Evolutionary conservation across 2,888 invertebrate genomes (phyloP).

Genomic region (Drosophila anceps): DNA sequence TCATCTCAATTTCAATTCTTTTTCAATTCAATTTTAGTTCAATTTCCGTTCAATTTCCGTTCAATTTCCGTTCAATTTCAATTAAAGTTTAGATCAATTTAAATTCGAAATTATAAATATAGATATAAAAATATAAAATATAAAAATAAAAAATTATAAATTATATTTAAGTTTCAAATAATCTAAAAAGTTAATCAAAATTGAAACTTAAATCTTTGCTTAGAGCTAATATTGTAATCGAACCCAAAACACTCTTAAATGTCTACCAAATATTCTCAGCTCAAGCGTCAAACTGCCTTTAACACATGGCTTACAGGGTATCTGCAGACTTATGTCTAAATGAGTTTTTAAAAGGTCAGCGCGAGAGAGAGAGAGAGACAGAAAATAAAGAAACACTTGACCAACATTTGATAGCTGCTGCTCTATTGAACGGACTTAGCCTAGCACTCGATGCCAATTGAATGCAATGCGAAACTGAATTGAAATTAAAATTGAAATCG

Average conservation of each 20-base stretch:
- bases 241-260: neutral
- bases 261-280: no score
- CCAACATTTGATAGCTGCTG: constrained; percentile 46
- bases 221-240: neutral
- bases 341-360: constrained; percentile 40
- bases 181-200: neutral
- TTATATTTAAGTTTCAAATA: no score
- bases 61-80: no score
- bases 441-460: constrained; percentile 18
- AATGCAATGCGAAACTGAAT: constrained; percentile 11
- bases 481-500: neutral
- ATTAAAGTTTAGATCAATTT: no score
- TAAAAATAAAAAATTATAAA: no score
- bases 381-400: constrained; percentile 36
- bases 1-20: no score
- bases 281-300: neutral
- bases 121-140: no score
- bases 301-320: constrained; percentile 25
- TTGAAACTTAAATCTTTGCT: neutral
- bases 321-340: constrained; percentile 7
- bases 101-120: no score
- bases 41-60: no score
- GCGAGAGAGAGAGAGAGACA: neutral
- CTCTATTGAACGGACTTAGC: constrained; percentile 17
- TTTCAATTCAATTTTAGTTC: no score